These are phyloP conservation scores for Psammodynastes pulverulentus DNA, from an alignment of 2,113 vertebrate genomes.

Conservation along the genomic window DNA sequence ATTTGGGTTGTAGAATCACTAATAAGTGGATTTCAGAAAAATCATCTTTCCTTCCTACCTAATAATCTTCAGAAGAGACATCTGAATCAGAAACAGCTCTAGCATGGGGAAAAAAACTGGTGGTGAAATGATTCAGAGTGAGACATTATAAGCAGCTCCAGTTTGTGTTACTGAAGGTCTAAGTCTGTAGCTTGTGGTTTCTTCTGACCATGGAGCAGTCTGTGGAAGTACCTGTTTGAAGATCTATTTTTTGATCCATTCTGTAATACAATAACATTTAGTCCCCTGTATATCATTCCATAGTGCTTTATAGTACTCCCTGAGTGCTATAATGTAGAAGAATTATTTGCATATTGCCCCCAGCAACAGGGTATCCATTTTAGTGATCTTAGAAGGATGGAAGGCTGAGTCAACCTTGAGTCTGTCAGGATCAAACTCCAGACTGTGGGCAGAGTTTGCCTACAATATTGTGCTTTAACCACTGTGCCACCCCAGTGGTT, in stretches of 20 bases:
- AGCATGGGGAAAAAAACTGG: background rate
- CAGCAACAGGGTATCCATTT: background rate
- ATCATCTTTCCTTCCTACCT: background rate
- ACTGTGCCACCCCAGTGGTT: background rate
- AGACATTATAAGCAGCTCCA: background rate
- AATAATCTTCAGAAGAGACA: background rate
- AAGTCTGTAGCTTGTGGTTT: background rate
- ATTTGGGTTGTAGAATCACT: background rate
- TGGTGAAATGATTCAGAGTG: background rate
- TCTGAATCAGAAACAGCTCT: background rate
- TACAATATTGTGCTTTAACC: background rate
- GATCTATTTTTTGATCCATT: background rate
- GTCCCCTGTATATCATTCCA: background rate
- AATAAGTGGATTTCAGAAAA: background rate
- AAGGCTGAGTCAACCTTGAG: background rate
- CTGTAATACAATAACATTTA: background rate
- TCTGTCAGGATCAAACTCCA: background rate
- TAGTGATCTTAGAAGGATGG: background rate
- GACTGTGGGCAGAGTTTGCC: background rate
- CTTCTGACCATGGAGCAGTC: background rate
- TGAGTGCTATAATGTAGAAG: background rate
- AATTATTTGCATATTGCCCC: background rate
- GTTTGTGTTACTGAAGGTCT: background rate
- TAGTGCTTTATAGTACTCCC: background rate
- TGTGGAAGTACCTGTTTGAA: background rate